A percentile compares a stretch with the other conserved stretches of the same genome.
phyloP scores from a whole-genome alignment of 2,113 vertebrate genomes.

The Tychaedon coryphoeus region DNA sequence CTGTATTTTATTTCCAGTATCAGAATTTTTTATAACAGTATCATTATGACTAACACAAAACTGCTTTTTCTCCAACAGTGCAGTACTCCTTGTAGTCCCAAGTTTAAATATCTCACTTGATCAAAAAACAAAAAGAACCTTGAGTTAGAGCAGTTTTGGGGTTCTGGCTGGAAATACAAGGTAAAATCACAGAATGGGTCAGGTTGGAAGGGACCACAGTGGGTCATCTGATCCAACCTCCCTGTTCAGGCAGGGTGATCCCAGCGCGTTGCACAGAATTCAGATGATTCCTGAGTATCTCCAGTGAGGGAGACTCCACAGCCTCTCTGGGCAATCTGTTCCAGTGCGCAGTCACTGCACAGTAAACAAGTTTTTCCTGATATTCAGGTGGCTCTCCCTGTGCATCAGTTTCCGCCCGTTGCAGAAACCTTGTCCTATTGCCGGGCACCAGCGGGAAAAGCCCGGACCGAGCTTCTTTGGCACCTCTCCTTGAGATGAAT shows the following conservation, averaged over 20 bases:
- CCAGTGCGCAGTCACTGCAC: background rate
- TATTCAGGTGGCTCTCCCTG: background rate
- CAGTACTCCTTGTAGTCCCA: background rate
- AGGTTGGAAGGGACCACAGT: background rate
- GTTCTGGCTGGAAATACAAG: background rate
- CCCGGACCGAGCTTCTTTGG: background rate
- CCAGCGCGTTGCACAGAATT: background rate
- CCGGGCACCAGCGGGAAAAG: background rate
- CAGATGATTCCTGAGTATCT: background rate
- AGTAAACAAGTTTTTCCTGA: background rate
- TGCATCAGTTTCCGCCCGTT: background rate
- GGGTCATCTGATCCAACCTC: background rate
- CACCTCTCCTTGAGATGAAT: background rate
- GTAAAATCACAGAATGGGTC: background rate
- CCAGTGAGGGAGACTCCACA: background rate
- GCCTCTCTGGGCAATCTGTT: background rate
- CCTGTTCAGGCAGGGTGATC: too few species aligned
- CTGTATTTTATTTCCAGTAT: background rate
- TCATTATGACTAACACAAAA: background rate
- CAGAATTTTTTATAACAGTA: background rate
- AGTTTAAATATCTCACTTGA: background rate
- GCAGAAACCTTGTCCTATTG: background rate
- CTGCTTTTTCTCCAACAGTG: background rate
- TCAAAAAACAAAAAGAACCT: background rate
- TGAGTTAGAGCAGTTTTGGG: accelerated